These are phyloP conservation scores for Augiades crinisus DNA, from an alignment of 2,888 invertebrate species.

Conservation along the genomic window DNA sequence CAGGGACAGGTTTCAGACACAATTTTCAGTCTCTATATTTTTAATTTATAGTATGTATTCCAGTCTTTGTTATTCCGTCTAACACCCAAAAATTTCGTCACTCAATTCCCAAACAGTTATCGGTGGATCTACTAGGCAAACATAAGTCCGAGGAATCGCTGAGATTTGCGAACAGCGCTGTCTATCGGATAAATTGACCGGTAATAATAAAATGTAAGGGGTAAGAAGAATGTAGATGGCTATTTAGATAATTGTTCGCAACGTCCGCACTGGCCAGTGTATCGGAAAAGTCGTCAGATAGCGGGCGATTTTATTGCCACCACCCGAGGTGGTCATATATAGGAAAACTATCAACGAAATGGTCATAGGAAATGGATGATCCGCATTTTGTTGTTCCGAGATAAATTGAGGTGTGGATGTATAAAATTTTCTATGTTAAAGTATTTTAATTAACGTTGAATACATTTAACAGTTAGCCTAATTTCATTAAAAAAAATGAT, in stretches of 20 bases:
- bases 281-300: slow-evolving; percentile 74
- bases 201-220: slow-evolving; percentile 82
- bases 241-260: slow-evolving; percentile 82
- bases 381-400: slow-evolving; percentile 57
- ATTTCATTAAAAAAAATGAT: too few relatives aligned
- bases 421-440: too few relatives aligned
- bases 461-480: too few relatives aligned
- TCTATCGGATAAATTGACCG: slow-evolving; percentile 78
- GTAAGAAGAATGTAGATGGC: slow-evolving; percentile 82
- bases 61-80: too few relatives aligned
- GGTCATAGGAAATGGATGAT: slow-evolving; percentile 61
- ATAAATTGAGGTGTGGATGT: slow-evolving; percentile 5
- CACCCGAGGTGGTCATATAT: slow-evolving; percentile 74
- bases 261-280: slow-evolving; percentile 67
- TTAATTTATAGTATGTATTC: too few relatives aligned
- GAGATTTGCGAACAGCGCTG: slow-evolving; percentile 66
- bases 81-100: slow-evolving; percentile 36
- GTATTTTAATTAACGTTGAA: too few relatives aligned
- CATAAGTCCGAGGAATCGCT: slow-evolving; percentile 60
- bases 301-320: slow-evolving; percentile 65
- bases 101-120: slow-evolving; percentile 58
- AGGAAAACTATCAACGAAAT: slow-evolving; percentile 73
- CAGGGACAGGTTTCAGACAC: too few relatives aligned
- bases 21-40: too few relatives aligned
- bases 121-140: slow-evolving; percentile 71